Base-by-base conservation (phyloP, 92 coral and sea anemone species). In the Plumapathes pennacea region DNA sequence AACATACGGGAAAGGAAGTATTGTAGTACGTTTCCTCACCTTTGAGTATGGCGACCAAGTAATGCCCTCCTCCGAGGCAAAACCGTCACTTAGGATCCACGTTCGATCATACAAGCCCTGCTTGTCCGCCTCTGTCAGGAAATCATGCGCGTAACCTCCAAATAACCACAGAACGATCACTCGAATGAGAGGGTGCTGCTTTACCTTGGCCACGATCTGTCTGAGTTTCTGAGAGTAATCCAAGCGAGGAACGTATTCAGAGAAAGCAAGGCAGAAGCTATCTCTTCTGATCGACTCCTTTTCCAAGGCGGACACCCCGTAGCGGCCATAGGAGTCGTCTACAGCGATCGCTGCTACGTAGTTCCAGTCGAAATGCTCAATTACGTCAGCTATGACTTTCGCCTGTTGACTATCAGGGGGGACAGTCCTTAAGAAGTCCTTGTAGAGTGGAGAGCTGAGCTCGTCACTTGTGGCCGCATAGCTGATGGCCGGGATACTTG, bases 281-380 rank as follows among this genome's bases (percentile, higher is more conserved):
- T 78, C 29, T 49, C 82, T 44, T 6, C 25, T 39, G 24, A 57
- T 25, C 10, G 89, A 69, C 57, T 85, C 92, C 50, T 64, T 49
- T 38, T 71, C 87, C 43, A 89, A 38, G 1, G 78, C 76, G 50
- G 75, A 33, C 8, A 75, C 56, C 0, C 90, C 96, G 31, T 60
- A 61, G 12, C 76, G 60, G 4, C 91, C 97, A 8, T 80, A 89
- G n/a, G 82, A 50, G 49, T 89, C 88, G 31, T 85, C 97, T 12
- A 77, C 53, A 22, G 76, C 86, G 3, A 89, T 73, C 0, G 85
- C 97, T 13, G 85, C 82, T 54, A 89, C 88, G 57, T 84, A 89
- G 2, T 50, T 57, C 97, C 97, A 89, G 36, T 79, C 80, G 38
- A 82, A 89, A 11, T 49, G 50, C 33, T 64, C 59, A 14, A 89